Conservation (phyloP, 2,797 vertebrate species). For the Coracias cyanogaster region DNA sequence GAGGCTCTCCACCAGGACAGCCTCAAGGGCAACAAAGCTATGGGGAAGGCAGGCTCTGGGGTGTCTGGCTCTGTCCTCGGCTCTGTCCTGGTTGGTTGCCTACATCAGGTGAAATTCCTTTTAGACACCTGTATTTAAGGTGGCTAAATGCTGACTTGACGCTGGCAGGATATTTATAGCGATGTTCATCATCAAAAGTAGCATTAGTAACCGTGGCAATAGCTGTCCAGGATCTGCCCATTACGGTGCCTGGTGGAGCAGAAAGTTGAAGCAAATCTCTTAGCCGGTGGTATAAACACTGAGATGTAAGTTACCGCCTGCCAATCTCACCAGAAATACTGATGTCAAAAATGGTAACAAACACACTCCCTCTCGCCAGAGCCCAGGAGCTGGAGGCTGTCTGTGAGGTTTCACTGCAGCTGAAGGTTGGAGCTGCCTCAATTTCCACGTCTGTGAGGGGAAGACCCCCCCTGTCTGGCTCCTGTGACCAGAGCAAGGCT, state of each 20-base stretch:
- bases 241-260: background rate
- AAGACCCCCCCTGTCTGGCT: accelerated
- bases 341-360: background rate
- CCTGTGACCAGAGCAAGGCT: accelerated
- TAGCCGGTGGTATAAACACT: background rate
- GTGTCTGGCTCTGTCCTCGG: background rate
- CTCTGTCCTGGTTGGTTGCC: background rate
- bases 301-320: background rate
- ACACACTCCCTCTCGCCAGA: background rate
- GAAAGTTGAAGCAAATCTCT: background rate
- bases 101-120: background rate
- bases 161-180: background rate
- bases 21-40: accelerated
- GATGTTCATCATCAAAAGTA: background rate
- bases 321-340: background rate
- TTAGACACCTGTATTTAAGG: background rate
- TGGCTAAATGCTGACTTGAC: background rate
- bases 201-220: background rate
- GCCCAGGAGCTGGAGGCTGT: background rate
- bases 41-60: background rate
- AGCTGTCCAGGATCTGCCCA: background rate
- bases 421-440: background rate
- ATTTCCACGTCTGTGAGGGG: background rate
- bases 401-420: background rate
- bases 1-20: background rate